Evolutionary conservation across 1,140 invertebrate genomes (phyloP).

Genomic region (Micrasema minimum): DNA sequence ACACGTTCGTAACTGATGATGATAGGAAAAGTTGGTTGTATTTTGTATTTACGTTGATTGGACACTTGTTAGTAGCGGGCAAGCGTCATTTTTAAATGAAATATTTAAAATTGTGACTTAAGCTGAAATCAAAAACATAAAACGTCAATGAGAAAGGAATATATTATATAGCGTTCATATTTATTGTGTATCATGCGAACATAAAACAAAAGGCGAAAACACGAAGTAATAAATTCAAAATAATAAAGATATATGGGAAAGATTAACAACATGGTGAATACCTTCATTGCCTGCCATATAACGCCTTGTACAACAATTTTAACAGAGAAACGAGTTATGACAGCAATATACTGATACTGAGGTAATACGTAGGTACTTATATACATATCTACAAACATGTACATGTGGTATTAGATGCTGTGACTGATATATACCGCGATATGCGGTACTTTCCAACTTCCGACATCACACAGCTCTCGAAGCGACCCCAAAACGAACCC

Average conservation of each 20-base stretch:
- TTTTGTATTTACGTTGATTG: too few relatives aligned
- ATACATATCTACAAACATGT: neutral
- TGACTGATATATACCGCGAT: neutral
- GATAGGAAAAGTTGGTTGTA: too few relatives aligned
- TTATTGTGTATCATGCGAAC: too few relatives aligned
- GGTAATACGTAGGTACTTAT: too few relatives aligned
- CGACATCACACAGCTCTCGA: neutral
- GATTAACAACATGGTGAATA: slow-evolving; percentile 4
- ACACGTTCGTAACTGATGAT: too few relatives aligned
- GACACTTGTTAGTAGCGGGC: too few relatives aligned
- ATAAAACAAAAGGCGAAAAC: too few relatives aligned
- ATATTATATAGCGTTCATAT: too few relatives aligned
- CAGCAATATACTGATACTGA: neutral
- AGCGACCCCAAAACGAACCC: neutral
- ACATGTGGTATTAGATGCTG: neutral
- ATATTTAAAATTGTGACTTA: too few relatives aligned
- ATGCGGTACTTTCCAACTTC: neutral
- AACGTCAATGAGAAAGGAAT: too few relatives aligned
- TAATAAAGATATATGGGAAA: neutral
- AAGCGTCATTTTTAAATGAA: too few relatives aligned
- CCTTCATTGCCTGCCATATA: neutral
- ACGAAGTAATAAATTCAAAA: neutral
- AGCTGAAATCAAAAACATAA: too few relatives aligned
- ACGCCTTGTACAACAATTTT: neutral
- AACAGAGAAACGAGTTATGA: slow-evolving; percentile 7